Conservation (phyloP, 1,140 invertebrate genomes). For the Leucophenga varia region DNA sequence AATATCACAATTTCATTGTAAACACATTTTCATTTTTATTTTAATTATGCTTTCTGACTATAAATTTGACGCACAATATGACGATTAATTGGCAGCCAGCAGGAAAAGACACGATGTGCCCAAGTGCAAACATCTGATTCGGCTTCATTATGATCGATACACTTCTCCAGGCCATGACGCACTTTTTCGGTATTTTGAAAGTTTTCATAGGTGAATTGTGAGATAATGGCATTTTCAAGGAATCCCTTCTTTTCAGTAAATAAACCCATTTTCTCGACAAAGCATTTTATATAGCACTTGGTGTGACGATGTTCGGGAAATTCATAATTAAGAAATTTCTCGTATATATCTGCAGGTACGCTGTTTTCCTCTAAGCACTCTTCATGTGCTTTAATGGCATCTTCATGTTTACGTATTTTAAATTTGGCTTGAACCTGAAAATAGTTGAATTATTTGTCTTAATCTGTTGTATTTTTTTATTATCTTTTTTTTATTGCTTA, state of each 20-base stretch:
- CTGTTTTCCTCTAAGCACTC: slow-evolving; percentile 35
- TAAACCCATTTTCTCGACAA: slow-evolving; percentile 44
- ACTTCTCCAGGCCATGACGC: slow-evolving; percentile 47
- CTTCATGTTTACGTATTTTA: slow-evolving; percentile 30
- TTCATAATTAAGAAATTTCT: slow-evolving; percentile 42
- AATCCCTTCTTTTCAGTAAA: slow-evolving; percentile 39
- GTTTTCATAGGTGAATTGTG: slow-evolving; percentile 35
- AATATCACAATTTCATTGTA: slow-evolving; percentile 1
- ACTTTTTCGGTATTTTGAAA: slow-evolving; percentile 26
- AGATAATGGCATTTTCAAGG: slow-evolving; percentile 31
- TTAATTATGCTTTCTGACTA: slow-evolving; percentile 1
- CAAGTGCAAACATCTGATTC: slow-evolving; percentile 44
- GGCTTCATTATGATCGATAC: slow-evolving; percentile 48
- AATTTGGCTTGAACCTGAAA: slow-evolving; percentile 42
- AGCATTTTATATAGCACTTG: slow-evolving; percentile 46
- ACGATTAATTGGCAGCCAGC: slow-evolving; percentile 49
- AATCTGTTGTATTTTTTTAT: too few relatives aligned
- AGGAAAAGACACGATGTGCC: slow-evolving; percentile 48
- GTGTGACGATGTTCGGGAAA: slow-evolving; percentile 43
- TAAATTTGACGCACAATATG: slow-evolving; percentile 41
- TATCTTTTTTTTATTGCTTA: too few relatives aligned
- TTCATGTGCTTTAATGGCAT: slow-evolving; percentile 38
- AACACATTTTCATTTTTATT: neutral
- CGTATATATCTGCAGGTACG: slow-evolving; percentile 47
- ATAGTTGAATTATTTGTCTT: too few relatives aligned